Evolutionary conservation across 2,888 invertebrate genomes (phyloP), one percentile per base, ranked within the genome.

Genomic region (Hanleya hanleyi): DNA sequence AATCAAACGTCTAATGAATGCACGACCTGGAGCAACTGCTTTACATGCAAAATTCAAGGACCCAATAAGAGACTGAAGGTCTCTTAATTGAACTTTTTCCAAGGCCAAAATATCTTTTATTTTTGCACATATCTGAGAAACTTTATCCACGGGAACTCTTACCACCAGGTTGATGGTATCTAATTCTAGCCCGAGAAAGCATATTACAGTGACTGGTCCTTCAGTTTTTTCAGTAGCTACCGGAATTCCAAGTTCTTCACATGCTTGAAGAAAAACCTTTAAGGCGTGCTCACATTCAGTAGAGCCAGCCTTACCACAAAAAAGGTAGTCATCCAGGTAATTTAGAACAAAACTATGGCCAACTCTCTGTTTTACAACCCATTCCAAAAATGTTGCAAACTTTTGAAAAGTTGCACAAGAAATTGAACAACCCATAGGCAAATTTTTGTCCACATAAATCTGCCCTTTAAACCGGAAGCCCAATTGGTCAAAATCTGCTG

Each of bases 401-500:
- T 32, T 66, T 33, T 72, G 38, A 69, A 66, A 72, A 9, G 35
- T 22, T 22, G 32, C 41, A 73, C 69, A 68, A 35, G 51, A 41
- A 26, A 73, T 67, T 18, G 65, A 70, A 61, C 69, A 69, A 12
- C 70, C 75, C 35, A 74, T 66, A 32, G 37, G 74, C 18, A 73
- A 50, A 36, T 22, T 37, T 38, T 71, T 74, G 51, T 74, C 70
- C 36, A 70, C 51, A 36, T 73, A 78, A 64, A 70, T 72, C 9
- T 35, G 26, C 22, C 66, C 49, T 15, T 72, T 38, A 61, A 71
- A 69, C 38, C 51, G 37, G 67, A 73, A 69, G 1, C 77, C 75
- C 0, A 79, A n/a, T 18, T 67, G 50, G 18, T 74, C 71, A 70
- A 77, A 75, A 68, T 78, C 76, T 5, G 33, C 41, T 6, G 73